These are phyloP conservation scores for Andinoacara biseriatus DNA, from an alignment of 2,113 vertebrate species.

Conservation along the genomic window DNA sequence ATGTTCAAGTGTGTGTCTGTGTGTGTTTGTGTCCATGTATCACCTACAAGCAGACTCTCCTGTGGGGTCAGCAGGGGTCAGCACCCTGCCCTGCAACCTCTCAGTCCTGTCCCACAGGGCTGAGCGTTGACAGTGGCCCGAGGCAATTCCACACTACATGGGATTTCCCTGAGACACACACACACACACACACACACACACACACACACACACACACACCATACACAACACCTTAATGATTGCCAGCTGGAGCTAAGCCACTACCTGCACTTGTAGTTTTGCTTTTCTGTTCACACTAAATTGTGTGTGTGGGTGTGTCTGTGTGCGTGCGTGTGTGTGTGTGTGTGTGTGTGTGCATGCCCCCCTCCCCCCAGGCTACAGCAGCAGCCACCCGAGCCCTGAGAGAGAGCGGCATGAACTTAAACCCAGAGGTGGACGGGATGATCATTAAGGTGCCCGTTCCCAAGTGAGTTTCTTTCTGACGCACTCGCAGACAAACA, in stretches of 20 bases:
- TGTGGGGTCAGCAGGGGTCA: slow-evolving; percentile 71
- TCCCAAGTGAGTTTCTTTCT: slow-evolving; percentile 89
- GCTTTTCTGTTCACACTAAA: slow-evolving; percentile 36
- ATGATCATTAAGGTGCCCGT: slow-evolving; percentile 91
- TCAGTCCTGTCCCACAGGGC: slow-evolving; percentile 74
- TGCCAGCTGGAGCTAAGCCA: slow-evolving; percentile 69
- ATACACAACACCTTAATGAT: slow-evolving; percentile 70
- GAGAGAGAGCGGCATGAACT: slow-evolving; percentile 94
- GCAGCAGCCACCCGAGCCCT: slow-evolving; percentile 88
- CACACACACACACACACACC: slow-evolving; percentile 39
- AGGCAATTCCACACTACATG: slow-evolving; percentile 72
- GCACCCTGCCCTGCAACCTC: slow-evolving; percentile 76
- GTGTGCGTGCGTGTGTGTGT: slow-evolving; percentile 67
- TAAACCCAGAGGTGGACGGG: slow-evolving; percentile 96
- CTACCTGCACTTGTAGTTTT: slow-evolving; percentile 82
- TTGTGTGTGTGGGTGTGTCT: slow-evolving; percentile 72
- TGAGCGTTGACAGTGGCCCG: slow-evolving; percentile 73
- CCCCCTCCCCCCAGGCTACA: slow-evolving; percentile 90
- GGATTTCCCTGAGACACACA: slow-evolving; percentile 48
- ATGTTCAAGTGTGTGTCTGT: background rate
- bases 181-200: slow-evolving; percentile 27
- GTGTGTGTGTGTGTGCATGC: slow-evolving; percentile 78
- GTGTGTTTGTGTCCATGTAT: slow-evolving; percentile 37
- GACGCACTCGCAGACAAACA: slow-evolving; percentile 21
- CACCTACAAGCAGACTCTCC: slow-evolving; percentile 59